These are phyloP conservation scores for Scortum barcoo DNA, from an alignment of 2,113 vertebrate species.

Conservation along the genomic window DNA sequence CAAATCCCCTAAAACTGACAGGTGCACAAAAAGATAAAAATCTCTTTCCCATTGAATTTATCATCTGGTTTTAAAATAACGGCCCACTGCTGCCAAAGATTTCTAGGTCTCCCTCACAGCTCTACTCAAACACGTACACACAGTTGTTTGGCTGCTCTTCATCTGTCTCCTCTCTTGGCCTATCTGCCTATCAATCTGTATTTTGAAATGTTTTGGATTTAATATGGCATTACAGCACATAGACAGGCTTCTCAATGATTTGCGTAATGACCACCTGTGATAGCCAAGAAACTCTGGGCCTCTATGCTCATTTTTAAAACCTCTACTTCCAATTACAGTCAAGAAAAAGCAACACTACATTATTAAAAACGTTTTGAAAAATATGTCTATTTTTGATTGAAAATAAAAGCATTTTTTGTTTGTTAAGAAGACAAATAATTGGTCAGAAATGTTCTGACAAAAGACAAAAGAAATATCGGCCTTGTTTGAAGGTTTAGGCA, in stretches of 20 bases:
- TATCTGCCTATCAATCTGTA: constrained; percentile 36
- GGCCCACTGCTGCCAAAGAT: constrained; percentile 9
- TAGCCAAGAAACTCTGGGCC: background rate
- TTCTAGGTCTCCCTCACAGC: background rate
- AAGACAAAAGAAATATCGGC: too few relatives aligned
- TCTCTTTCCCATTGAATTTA: background rate
- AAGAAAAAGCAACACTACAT: constrained; percentile 2
- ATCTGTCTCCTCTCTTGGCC: background rate
- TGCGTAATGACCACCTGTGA: background rate
- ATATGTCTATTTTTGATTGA: constrained; percentile 8
- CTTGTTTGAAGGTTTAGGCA: background rate
- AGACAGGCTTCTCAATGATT: background rate
- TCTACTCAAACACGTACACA: constrained; percentile 9
- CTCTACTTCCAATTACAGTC: background rate
- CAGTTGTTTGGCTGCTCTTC: constrained; percentile 20
- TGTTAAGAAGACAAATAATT: background rate
- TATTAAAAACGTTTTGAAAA: background rate
- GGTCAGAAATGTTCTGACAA: too few relatives aligned
- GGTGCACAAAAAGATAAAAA: constrained; percentile 28
- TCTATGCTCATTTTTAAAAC: background rate
- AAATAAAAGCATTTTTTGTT: background rate
- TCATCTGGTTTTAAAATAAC: constrained; percentile 2
- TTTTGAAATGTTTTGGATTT: constrained; percentile 28
- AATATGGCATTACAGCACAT: constrained; percentile 1
- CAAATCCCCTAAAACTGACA: constrained; percentile 11